Evolutionary conservation across 2,113 vertebrate species (phyloP), one percentile per base, ranked within the genome.

Genomic region (Hipposideros armiger): DNA sequence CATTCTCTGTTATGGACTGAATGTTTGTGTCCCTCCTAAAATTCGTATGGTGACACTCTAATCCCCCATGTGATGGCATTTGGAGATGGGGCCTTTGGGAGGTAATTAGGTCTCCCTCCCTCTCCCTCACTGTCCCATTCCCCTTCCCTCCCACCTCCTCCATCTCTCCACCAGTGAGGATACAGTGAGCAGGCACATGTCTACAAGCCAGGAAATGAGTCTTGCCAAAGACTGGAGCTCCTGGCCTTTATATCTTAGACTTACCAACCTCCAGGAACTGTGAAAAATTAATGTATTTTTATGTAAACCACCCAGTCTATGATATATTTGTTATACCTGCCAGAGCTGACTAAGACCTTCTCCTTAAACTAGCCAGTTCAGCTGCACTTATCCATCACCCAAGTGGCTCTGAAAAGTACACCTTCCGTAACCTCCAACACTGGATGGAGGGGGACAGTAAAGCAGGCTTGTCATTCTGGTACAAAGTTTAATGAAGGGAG

Each of bases 401-500:
- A 76, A 40, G 15, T 69, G 11, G 26, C 52, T 83, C 62, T 58
- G 22, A 93, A 87, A 92, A 90, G 56, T 22, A 50, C 4, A 56
- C 32, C 32, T 56, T 69, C 54, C 67, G 32, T 70, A 52, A 92
- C 22, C 58, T 17, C 90, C 62, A 93, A 32, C 40, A 91, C 11
- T 52, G 19, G 45, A 54, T 28, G 28, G 28, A 92, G n/a, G 66
- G 22, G 30, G 45, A 62, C 91, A 95, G 83, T n/a, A 78, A 91
- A 78, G 45, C 42, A 58, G 28, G 42, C 24, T 45, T 93, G 36
- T 42, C 17, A 77, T 67, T 76, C 76, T 94, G 28, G 32, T 50
- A 81, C 22, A 81, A 76, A 96, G n/a, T 81, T 74, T 60, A 40
- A 93, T 17, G 47, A 81, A 81, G 40, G 36, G 72, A 89, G 54